Percentiles rank a stretch among this genome's conserved stretches.
Conservation (phyloP, 2,113 vertebrate species). For the Hemibagrus wyckioides region DNA sequence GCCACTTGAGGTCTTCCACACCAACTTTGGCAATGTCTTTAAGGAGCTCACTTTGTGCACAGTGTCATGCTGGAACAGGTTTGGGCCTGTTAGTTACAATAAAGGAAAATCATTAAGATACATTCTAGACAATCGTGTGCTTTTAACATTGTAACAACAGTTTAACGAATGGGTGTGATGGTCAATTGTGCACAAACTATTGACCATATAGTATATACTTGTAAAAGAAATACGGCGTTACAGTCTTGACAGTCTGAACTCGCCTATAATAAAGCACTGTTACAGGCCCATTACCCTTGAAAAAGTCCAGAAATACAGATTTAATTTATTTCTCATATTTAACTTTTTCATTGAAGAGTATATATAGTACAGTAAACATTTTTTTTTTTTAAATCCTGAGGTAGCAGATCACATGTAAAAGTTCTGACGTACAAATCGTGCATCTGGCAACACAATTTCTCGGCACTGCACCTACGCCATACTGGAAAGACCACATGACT, state of each 20-base stretch:
- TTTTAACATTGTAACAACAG: background rate
- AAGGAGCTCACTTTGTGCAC: no score
- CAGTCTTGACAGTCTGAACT: background rate
- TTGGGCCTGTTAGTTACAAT: background rate
- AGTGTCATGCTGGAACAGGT: background rate
- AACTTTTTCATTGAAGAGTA: background rate
- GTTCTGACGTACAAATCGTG: accelerated
- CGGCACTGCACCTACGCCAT: background rate
- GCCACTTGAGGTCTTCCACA: background rate
- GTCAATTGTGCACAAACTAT: background rate
- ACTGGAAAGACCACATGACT: background rate
- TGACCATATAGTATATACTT: background rate
- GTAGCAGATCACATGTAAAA: background rate
- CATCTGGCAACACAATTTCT: constrained; percentile 16
- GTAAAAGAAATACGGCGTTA: background rate
- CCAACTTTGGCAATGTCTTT: background rate
- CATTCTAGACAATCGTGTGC: background rate
- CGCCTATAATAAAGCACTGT: background rate
- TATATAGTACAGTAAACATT: background rate
- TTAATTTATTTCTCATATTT: background rate
- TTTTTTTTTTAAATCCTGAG: background rate
- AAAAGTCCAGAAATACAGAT: background rate
- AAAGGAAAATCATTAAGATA: background rate
- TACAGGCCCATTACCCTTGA: background rate
- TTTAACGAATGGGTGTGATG: background rate